Evolutionary conservation across 2,797 vertebrate genomes (phyloP).

Genomic region (Tamandua tetradactyla): DNA sequence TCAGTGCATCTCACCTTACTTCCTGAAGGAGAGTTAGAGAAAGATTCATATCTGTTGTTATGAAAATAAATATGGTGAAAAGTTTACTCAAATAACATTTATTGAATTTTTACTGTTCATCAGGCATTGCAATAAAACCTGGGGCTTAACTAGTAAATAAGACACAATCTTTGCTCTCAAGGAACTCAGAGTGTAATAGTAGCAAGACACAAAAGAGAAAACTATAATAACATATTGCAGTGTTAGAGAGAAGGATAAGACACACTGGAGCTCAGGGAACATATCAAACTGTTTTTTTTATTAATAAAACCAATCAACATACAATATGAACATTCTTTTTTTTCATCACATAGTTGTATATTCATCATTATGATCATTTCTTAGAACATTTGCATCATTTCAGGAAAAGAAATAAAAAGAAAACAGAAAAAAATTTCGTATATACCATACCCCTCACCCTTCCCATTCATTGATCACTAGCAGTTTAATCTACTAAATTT

Average conservation of each 20-base stretch:
- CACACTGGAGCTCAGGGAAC: not conserved
- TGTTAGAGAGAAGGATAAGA: not conserved
- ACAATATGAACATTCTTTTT: too few relatives aligned
- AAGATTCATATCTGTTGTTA: not conserved
- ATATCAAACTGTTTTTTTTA: too few relatives aligned
- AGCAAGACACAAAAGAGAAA: not conserved
- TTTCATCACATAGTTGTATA: too few relatives aligned
- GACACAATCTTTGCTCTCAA: not conserved
- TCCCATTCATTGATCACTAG: too few relatives aligned
- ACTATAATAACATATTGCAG: not conserved
- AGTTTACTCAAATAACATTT: not conserved
- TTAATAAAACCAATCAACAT: too few relatives aligned
- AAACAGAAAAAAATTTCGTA: too few relatives aligned
- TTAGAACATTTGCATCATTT: too few relatives aligned
- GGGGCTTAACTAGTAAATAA: not conserved
- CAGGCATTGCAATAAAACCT: not conserved
- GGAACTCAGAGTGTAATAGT: not conserved
- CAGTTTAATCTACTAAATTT: too few relatives aligned
- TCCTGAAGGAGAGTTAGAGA: not conserved
- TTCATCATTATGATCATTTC: too few relatives aligned
- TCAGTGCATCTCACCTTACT: not conserved
- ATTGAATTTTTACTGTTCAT: not conserved
- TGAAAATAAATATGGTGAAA: constrained; percentile 5
- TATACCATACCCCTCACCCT: too few relatives aligned
- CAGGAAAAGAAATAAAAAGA: too few relatives aligned